A percentile compares a stretch with the other conserved stretches of the same genome.
Evolutionary conservation across 37 sponge, comb jelly and placozoan genomes (phyloP).

Genomic region (Cladorhizidae sp.): DNA sequence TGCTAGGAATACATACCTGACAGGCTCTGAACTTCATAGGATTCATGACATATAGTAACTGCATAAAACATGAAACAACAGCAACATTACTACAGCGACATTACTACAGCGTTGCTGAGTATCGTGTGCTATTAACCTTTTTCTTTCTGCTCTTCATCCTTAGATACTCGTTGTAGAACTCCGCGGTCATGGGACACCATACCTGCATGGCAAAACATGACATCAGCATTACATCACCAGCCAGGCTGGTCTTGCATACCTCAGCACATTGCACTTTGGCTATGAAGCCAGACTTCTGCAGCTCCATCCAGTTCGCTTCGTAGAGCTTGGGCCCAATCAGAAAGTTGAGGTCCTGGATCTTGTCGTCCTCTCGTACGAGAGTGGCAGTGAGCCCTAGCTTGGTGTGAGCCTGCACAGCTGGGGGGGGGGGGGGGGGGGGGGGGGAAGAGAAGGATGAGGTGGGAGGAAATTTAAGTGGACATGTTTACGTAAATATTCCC

Average conservation of each 20-base stretch:
- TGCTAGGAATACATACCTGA: conserved; percentile 41
- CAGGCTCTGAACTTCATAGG: conserved; percentile 97
- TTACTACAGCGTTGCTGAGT: not conserved
- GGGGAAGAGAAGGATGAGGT: not conserved
- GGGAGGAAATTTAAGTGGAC: no score
- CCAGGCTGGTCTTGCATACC: conserved; percentile 22
- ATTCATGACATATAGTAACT: conserved; percentile 98
- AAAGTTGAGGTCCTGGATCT: conserved; percentile 97
- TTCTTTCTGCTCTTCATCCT: conserved; percentile 80
- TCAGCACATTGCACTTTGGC: conserved; percentile 98
- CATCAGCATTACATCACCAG: not conserved
- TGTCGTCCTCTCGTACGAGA: conserved; percentile 98
- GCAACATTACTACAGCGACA: not conserved
- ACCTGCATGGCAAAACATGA: conserved; percentile 45
- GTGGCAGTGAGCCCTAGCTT: conserved; percentile 98
- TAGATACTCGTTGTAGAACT: conserved; percentile 98
- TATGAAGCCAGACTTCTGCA: conserved; percentile 91
- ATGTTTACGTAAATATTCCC: no score
- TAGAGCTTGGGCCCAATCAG: conserved; percentile 98
- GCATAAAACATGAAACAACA: not conserved
- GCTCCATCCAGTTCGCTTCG: conserved; percentile 99
- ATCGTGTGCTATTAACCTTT: conserved; percentile 49
- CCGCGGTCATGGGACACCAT: conserved; percentile 98
- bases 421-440: not conserved
- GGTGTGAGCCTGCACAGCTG: conserved; percentile 95